Conservation (phyloP, 2,888 invertebrate genomes). For the Desoria tigrina region DNA sequence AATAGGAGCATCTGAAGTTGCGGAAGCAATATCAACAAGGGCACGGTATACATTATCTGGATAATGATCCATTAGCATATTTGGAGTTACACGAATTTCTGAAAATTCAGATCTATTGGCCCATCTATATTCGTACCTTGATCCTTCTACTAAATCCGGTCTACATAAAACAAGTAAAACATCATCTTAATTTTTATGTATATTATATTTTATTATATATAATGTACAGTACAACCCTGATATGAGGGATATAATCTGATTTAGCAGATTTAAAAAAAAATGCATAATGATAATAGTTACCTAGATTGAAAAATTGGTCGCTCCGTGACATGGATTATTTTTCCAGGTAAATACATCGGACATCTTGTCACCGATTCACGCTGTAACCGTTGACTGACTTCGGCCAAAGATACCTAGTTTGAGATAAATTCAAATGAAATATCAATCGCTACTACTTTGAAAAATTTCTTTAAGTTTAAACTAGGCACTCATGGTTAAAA, state of each 20-base stretch:
- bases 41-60: constrained; percentile 76
- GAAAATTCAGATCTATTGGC: constrained; percentile 76
- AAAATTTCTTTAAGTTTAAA: background rate
- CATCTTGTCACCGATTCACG: constrained; percentile 49
- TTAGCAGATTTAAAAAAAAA: too few relatives aligned
- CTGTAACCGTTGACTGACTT: constrained; percentile 50
- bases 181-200: background rate
- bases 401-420: constrained; percentile 48
- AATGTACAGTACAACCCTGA: background rate
- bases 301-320: constrained; percentile 52
- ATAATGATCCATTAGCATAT: constrained; percentile 82
- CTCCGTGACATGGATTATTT: constrained; percentile 48
- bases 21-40: constrained; percentile 56
- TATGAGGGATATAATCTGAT: too few relatives aligned
- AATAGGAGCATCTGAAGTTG: constrained; percentile 21
- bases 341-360: constrained; percentile 51
- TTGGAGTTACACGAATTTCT: constrained; percentile 79
- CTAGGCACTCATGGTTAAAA: too few relatives aligned
- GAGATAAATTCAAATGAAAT: background rate
- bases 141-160: constrained; percentile 47
- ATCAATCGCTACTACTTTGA: background rate
- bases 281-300: constrained; percentile 23
- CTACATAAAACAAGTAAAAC: constrained; percentile 23
- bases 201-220: background rate
- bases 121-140: constrained; percentile 73